Conservation (phyloP, 2,113 vertebrate genomes). For the Bos indicus region DNA sequence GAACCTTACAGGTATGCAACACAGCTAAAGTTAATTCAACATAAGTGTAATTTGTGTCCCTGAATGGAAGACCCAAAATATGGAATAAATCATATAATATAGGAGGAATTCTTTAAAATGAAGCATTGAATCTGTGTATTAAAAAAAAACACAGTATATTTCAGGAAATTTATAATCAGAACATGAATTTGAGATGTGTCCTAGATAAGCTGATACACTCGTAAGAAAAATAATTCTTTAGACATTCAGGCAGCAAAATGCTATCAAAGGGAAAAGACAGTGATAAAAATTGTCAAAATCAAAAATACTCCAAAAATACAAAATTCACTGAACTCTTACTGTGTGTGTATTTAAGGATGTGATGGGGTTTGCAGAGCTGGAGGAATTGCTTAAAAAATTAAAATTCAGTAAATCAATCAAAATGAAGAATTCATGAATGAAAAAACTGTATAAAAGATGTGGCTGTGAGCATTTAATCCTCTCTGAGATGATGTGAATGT, state of each 20-base stretch:
- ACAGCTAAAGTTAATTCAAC: background rate
- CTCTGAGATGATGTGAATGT: background rate
- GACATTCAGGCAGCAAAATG: background rate
- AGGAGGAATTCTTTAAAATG: background rate
- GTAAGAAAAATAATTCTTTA: background rate
- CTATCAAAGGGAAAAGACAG: background rate
- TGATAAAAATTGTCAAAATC: background rate
- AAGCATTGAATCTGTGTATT: background rate
- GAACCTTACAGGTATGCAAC: background rate
- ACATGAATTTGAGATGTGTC: background rate
- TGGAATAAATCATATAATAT: background rate
- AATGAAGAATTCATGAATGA: background rate
- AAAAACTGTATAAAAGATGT: background rate
- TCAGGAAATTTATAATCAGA: slow-evolving; percentile 27
- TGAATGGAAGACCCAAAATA: background rate
- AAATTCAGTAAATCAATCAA: background rate
- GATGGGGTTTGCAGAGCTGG: background rate
- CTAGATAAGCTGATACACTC: background rate
- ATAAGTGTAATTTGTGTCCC: background rate
- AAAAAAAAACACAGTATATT: background rate
- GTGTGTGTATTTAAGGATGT: background rate
- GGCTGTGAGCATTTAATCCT: background rate
- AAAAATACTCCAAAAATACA: background rate
- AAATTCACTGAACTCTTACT: background rate
- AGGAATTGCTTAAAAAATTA: background rate